Evolutionary conservation across 2,797 vertebrate genomes (phyloP), one percentile per base, ranked within the genome.

Genomic region (Spheniscus humboldti): DNA sequence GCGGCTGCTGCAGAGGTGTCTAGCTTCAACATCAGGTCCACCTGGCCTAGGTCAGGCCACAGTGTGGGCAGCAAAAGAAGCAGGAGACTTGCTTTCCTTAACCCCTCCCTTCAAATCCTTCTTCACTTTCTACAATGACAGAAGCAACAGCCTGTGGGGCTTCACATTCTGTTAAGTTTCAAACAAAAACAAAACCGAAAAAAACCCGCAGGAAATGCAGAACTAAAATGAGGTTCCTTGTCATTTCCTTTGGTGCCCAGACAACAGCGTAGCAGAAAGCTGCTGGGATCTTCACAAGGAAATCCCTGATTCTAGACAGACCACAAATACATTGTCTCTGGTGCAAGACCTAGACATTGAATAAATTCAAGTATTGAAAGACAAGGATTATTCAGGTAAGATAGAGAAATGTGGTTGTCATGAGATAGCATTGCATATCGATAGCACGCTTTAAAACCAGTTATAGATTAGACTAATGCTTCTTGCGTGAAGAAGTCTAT

Each of bases 1-100:
- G 93, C 20, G 86, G 96, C 96, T 97, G 97, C 96, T 97, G 96
- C 97, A 97, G 95, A 96, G 90, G n/a, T 9, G 13, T n/a, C 59
- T 57, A 35, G 7, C 12, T 31, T 55, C 88, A 62, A 43, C 6
- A 3, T 15, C 63, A 28, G 41, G 45, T 48, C 41, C 1, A 1
- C 45, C 10, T 22, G 77, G 60, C 55, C 28, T 7, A 18, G 13
- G 31, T 4, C 0, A 1, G 43, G 76, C 76, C 79, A 79, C 79
- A 22, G 23, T 0, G 0, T 0, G 43, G 72, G 23, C 73, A 71
- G 48, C 64, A 63, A 30, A 55, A 13, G 39, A 17, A 68, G 67
- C 35, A 25, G 33, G 24, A 67, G 27, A 30, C 52, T 25, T 28
- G 7, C 35, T 41, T 63, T 56, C 86, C 66, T 37, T 6, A 55